A percentile compares a stretch with the other conserved stretches of the same genome.
Conservation (phyloP, 2,888 invertebrate genomes). For the Zele albiditarsus region DNA sequence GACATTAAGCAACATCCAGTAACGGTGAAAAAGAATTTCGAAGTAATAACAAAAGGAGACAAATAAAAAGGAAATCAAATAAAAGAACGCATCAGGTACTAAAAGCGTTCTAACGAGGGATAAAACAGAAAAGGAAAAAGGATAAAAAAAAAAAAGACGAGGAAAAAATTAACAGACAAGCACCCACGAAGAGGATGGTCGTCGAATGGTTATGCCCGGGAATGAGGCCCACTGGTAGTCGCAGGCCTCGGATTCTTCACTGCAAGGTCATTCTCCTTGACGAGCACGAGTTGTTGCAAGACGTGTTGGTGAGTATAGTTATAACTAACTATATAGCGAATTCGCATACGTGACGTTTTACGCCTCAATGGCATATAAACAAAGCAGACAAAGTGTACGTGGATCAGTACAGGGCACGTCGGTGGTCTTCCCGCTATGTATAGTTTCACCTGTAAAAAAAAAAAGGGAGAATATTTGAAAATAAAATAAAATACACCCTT, state of each 20-base stretch:
- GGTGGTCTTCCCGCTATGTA: no score
- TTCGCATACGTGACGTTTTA: background rate
- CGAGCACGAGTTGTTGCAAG: slow-evolving; percentile 91
- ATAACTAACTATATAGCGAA: background rate
- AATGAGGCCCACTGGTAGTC: slow-evolving; percentile 72
- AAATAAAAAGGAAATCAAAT: background rate
- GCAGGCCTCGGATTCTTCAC: slow-evolving; percentile 79
- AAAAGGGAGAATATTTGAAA: no score
- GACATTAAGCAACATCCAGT: background rate
- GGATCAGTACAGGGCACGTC: background rate
- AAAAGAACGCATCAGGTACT: background rate
- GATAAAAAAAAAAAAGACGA: slow-evolving; percentile 18
- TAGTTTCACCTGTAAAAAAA: no score
- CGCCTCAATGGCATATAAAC: slow-evolving; percentile 3
- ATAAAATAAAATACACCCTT: background rate
- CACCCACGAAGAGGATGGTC: slow-evolving; percentile 61
- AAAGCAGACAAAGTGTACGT: background rate
- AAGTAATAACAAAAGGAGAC: background rate
- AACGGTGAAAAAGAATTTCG: background rate
- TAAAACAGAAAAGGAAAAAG: slow-evolving; percentile 28
- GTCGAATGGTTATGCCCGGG: slow-evolving; percentile 72
- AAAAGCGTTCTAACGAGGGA: background rate
- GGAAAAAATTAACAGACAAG: slow-evolving; percentile 36
- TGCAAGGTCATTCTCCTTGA: slow-evolving; percentile 92
- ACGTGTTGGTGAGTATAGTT: slow-evolving; percentile 83